phyloP scores from a whole-genome alignment of 2,113 vertebrate species.

The Myrmophylax atrothorax region DNA sequence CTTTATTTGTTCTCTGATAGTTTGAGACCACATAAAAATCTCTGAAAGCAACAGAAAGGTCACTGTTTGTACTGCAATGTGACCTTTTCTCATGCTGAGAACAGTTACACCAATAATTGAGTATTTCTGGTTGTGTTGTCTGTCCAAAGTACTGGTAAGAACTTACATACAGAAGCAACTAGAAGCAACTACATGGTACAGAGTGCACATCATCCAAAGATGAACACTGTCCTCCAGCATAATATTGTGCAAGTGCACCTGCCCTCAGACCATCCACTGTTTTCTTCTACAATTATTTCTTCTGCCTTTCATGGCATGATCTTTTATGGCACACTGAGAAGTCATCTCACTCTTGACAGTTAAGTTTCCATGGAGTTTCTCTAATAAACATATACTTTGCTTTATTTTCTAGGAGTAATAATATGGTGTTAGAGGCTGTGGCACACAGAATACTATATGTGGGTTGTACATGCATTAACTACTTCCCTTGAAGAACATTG shows the following conservation, averaged over 20 bases:
- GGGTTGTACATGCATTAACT: background rate
- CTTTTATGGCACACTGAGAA: background rate
- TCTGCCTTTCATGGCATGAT: background rate
- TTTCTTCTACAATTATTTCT: background rate
- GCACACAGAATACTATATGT: background rate
- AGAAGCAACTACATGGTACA: background rate
- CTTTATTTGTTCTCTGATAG: background rate
- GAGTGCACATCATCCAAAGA: background rate
- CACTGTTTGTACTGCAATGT: background rate
- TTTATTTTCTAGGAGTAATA: background rate
- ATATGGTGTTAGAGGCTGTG: background rate
- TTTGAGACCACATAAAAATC: background rate
- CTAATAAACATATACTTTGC: background rate
- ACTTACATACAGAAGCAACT: background rate
- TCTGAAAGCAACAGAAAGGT: background rate
- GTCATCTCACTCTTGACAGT: background rate
- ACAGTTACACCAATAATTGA: background rate
- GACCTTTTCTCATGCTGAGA: background rate
- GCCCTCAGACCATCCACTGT: background rate
- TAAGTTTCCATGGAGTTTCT: background rate
- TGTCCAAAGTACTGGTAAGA: background rate
- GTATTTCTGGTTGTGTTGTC: background rate
- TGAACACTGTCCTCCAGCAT: background rate
- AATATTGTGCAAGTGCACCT: background rate
- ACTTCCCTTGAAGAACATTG: conserved; percentile 15